A percentile compares a stretch with the other conserved stretches of the same genome.
phyloP scores from a whole-genome alignment of 2,797 vertebrate species.

The Ateles fusciceps region DNA sequence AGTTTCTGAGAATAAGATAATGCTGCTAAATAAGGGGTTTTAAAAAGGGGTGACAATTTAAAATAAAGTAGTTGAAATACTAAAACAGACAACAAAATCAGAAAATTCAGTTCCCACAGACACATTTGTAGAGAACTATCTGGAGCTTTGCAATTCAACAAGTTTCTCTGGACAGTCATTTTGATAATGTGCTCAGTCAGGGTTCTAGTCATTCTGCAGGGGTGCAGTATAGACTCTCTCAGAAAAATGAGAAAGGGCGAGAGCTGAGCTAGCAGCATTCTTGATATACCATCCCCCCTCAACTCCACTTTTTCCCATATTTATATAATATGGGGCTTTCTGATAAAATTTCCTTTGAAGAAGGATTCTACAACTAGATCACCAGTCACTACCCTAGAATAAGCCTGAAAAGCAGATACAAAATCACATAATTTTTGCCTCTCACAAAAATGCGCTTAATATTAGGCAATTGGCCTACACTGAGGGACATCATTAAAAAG shows the following conservation, averaged over 20 bases:
- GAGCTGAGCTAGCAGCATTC: no score
- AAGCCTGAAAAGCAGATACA: background rate
- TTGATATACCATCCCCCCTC: background rate
- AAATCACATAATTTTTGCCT: background rate
- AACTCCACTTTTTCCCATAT: background rate
- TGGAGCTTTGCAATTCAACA: background rate
- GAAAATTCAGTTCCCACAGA: background rate
- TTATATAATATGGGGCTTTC: background rate
- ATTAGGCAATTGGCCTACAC: background rate
- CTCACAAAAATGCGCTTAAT: background rate
- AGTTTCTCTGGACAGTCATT: background rate
- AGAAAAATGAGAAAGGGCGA: background rate
- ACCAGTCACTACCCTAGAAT: background rate
- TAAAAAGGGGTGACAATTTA: background rate
- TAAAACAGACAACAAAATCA: constrained; percentile 14
- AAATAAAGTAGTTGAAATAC: background rate
- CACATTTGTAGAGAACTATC: background rate
- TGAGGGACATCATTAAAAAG: background rate
- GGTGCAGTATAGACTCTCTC: background rate
- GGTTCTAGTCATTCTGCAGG: background rate
- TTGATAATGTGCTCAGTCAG: background rate
- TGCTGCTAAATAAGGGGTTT: background rate
- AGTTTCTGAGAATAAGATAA: background rate
- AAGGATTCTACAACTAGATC: background rate
- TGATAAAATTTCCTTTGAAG: background rate